These are phyloP conservation scores for Himalopsyche japonica DNA, from an alignment of 2,888 invertebrate genomes.

Conservation along the genomic window DNA sequence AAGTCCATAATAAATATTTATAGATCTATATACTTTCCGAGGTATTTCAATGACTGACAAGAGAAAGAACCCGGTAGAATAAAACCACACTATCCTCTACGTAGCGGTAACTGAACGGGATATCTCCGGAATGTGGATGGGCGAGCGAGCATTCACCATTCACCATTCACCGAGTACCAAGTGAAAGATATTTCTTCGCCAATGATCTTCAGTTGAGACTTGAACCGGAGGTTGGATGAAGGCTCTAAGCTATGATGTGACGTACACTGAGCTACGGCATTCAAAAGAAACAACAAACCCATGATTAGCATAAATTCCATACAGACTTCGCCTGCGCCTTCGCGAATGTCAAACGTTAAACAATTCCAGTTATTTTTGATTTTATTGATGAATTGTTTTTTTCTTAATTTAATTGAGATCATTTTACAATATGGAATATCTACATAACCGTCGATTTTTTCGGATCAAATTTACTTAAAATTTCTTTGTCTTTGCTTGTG, in stretches of 20 bases:
- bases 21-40: not conserved
- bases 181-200: not conserved
- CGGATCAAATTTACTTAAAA: too few relatives aligned
- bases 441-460: too few relatives aligned
- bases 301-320: not conserved
- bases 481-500: too few relatives aligned
- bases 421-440: too few relatives aligned
- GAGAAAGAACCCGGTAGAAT: not conserved
- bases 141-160: not conserved
- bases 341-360: too few relatives aligned
- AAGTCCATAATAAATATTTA: too few relatives aligned
- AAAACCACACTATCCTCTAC: not conserved
- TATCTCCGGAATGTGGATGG: constrained; percentile 27
- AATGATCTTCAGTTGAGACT: not conserved
- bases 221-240: not conserved
- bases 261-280: not conserved
- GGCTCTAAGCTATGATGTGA: not conserved
- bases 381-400: too few relatives aligned
- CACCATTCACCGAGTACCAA: not conserved
- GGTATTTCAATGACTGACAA: not conserved
- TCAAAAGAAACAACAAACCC: not conserved
- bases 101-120: constrained; percentile 26
- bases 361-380: too few relatives aligned
- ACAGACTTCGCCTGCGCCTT: not conserved
- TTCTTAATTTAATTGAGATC: too few relatives aligned